These are phyloP conservation scores for Limnephilus marmoratus DNA, from an alignment of 2,888 invertebrate species.

Conservation along the genomic window DNA sequence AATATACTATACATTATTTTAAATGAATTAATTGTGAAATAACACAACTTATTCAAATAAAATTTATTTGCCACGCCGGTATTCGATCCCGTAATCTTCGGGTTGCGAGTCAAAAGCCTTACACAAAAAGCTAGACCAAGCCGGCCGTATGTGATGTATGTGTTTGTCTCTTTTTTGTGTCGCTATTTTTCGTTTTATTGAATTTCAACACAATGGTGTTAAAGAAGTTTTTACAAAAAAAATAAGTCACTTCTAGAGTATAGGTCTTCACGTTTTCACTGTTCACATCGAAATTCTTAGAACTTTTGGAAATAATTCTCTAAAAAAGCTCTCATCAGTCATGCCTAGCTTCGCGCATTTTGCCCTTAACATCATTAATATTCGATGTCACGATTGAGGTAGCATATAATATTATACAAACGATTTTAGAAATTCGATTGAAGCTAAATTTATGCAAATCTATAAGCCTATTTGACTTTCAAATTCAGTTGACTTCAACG, in stretches of 20 bases:
- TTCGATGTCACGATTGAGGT: slow-evolving; percentile 2
- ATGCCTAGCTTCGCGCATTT: neutral
- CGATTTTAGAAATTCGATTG: neutral
- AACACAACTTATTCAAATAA: too few relatives aligned
- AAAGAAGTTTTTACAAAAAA: too few relatives aligned
- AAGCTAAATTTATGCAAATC: neutral
- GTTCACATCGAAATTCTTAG: neutral
- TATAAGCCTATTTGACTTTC: slow-evolving; percentile 2
- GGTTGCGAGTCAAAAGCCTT: too few relatives aligned
- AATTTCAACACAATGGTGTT: too few relatives aligned
- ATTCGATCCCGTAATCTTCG: too few relatives aligned
- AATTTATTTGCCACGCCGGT: too few relatives aligned
- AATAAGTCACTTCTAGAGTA: neutral
- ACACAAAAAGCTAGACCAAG: too few relatives aligned
- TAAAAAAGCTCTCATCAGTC: neutral
- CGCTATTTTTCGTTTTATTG: too few relatives aligned
- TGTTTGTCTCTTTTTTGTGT: too few relatives aligned
- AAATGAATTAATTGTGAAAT: too few relatives aligned
- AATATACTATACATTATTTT: too few relatives aligned
- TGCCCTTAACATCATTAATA: neutral
- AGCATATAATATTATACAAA: neutral
- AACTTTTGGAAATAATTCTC: neutral
- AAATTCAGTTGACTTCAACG: neutral
- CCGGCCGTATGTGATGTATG: too few relatives aligned
- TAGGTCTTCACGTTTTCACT: neutral